Evolutionary conservation across 2,888 invertebrate genomes (phyloP), one percentile per base, ranked within the genome.

Genomic region (Drosophila mercatorum): DNA sequence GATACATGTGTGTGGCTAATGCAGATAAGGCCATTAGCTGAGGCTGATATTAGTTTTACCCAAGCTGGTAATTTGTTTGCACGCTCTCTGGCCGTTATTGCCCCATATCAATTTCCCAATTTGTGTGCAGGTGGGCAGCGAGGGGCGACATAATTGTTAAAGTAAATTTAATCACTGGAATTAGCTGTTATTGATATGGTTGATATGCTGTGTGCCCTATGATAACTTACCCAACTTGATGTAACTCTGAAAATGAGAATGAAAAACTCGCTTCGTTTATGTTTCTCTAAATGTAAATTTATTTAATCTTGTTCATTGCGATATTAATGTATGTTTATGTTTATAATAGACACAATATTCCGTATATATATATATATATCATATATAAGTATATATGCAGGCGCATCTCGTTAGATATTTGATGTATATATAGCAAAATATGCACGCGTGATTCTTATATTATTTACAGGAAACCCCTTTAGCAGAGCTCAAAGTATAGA

Each of bases 231-330:
- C 1, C 22, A 22, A 22, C 22, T 22, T 22, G 1, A 22, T 22
- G 22, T 22, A 22, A 22, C 22, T 22, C 1, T 26, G 22, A 26
- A 46, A 46, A 46, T 22, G 12, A 46, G 5, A 46, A 1, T 26
- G 44, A 46, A 46, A 31, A 11, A 1, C 5, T 2, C 3, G 6
- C 22, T 2, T 28, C 5, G 28, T 28, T 51, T 36, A 51, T 36
- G 79, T 82, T 88, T 86, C 75, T 81, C 88, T 83, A 88, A 85
- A 75, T 80, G 86, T 85, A 88, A 83, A 78, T 88, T 84, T 84
- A 81, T 87, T 84, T 70, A 80, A 75, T 81, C 68, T 68, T 81
- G 79, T 81, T 72, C 75, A 73, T 68, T 88, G 78, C 68, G 75
- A 62, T 78, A 80, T 80, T 74, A 51, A 70, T 82, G 73, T 75